phyloP scores from a whole-genome alignment of 2,113 vertebrate genomes.

The western clawed frog (Xenopus tropicalis) region UCB_Xtro_10.0 CM004443.2:33667001-33667500 shows the following conservation, averaged over 20 bases:
- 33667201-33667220: too few relatives aligned
- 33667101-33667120: too few relatives aligned
- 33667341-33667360: conserved; percentile 32
- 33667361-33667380: conserved; percentile 33
- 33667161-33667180: too few relatives aligned
- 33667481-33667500: conserved; percentile 23
- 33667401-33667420: conserved; percentile 32
- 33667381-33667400: conserved; percentile 39
- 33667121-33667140: too few relatives aligned
- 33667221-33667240: neutral
- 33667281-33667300: neutral
- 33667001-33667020: too few relatives aligned
- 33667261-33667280: neutral
- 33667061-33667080: too few relatives aligned
- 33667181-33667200: too few relatives aligned
- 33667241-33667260: neutral
- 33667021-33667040: too few relatives aligned
- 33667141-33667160: too few relatives aligned
- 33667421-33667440: conserved; percentile 36
- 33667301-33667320: conserved; percentile 32
- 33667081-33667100: too few relatives aligned
- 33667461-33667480: conserved; percentile 41
- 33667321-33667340: conserved; percentile 33
- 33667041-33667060: too few relatives aligned
- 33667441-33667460: conserved; percentile 42